Conservation (phyloP, 2,797 vertebrate species). For the Danio aesculapii region DNA sequence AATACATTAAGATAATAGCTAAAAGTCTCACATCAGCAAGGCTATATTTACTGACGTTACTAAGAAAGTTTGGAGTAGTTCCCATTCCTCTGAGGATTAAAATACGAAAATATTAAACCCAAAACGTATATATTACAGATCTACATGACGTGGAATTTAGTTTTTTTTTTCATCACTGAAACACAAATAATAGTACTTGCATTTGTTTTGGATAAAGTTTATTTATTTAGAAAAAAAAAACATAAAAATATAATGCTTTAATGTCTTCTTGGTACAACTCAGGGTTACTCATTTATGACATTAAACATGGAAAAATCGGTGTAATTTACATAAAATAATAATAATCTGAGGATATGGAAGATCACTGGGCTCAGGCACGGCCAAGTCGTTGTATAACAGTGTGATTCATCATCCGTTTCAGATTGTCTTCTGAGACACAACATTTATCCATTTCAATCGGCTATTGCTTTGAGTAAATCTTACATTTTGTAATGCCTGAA, state of each 20-base stretch:
- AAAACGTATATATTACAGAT: background rate
- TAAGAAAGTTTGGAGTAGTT: background rate
- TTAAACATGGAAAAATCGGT: conserved; percentile 5
- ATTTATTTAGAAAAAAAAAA: conserved; percentile 15
- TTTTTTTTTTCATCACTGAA: background rate
- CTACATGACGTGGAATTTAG: background rate
- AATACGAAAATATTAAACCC: background rate
- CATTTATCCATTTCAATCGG: background rate
- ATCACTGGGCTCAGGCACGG: conserved; percentile 62
- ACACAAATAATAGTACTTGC: background rate
- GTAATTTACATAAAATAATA: conserved; percentile 15
- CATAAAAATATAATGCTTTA: conserved; percentile 41
- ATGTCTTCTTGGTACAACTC: conserved; percentile 18
- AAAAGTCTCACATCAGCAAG: background rate
- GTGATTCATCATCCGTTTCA: conserved; percentile 25
- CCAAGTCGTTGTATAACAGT: conserved; percentile 46
- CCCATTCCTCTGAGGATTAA: background rate
- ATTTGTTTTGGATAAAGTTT: conserved; percentile 6
- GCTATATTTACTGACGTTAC: background rate
- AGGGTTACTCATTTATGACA: conserved; percentile 20
- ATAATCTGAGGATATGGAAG: conserved; percentile 28
- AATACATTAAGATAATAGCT: conserved; percentile 11
- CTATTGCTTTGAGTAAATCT: conserved; percentile 36
- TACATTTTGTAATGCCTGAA: conserved; percentile 6
- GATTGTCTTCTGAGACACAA: conserved; percentile 26